A percentile compares a stretch with the other conserved stretches of the same genome.
Conservation (phyloP, 2,113 vertebrate genomes). For the Dicerorhinus sumatrensis region DNA sequence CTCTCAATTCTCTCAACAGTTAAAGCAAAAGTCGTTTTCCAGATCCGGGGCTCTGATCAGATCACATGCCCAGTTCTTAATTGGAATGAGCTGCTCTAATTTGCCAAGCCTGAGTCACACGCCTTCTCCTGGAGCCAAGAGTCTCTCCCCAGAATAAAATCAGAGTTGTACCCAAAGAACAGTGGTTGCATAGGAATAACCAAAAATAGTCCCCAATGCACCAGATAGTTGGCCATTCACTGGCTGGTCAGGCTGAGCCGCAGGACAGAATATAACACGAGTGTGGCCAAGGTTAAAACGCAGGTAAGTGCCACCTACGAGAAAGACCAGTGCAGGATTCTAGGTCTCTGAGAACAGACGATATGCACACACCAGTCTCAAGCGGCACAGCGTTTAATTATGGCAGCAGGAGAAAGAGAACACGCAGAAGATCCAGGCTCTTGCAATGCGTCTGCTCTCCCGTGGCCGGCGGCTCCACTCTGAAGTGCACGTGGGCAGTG, state of each 20-base stretch:
- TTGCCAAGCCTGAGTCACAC: neutral
- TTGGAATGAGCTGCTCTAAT: neutral
- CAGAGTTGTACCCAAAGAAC: neutral
- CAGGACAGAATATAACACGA: neutral
- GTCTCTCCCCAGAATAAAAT: neutral
- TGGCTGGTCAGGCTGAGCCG: neutral
- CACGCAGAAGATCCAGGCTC: neutral
- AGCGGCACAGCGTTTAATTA: no score
- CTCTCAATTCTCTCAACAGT: neutral
- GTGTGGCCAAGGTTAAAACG: neutral
- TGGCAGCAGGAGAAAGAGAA: neutral
- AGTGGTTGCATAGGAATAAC: neutral
- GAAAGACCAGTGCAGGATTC: neutral
- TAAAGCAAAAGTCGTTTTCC: neutral
- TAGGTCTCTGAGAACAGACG: neutral
- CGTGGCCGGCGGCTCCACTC: neutral
- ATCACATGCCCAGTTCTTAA: neutral
- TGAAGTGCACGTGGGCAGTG: neutral
- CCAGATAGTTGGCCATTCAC: neutral
- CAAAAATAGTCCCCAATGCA: neutral
- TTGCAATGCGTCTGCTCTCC: accelerated
- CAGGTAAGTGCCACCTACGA: neutral
- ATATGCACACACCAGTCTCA: neutral
- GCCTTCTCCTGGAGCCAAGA: neutral
- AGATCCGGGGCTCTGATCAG: neutral